Base-by-base conservation (phyloP, 2,888 invertebrate species). In the Prosapia bicincta region DNA sequence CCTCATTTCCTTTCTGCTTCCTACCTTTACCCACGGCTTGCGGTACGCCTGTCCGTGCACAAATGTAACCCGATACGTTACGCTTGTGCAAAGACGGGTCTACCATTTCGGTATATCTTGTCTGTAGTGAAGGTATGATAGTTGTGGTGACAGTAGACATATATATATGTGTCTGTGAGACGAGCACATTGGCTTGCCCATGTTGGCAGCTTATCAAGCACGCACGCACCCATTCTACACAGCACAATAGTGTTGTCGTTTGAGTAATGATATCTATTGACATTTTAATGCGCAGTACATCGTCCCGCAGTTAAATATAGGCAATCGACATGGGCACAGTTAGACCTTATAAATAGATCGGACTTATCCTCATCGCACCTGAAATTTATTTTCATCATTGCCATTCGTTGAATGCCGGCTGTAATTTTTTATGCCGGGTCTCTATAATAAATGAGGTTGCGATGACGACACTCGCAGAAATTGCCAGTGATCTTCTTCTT, bases 1-100 rank as follows among this genome's bases (percentile, higher is more conserved):
- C 83, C 83, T 83, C 25, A 67, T 26, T 26, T 26, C 38, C 23
- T 25, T 38, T 67, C 66, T 67, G 30, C 38, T 54, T 23, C 26
- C 69, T 54, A 54, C 54, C 54, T 54, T 54, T 20, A 54, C 20
- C 54, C 54, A 2, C 13, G 38, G 38, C 38, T 38, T 54, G 20
- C 20, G 54, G 54, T 54, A 54, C 7, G 54, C 54, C 54, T 54
- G 13, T 20, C 54, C 54, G 54, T 54, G 54, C 54, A 20, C 20
- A 54, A 54, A 20, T 54, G 54, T 54, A 54, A 54, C 54, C 20
- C 13, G 13, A 54, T 20, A 2, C 13, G 54, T 54, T 54, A 54
- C 54, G 20, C 54, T 54, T 54, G n/a, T 54, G 54, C 54, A 20
- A 20, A n/a, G 54, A 54, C 13, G 3, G 54, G 54, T 20, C 20